phyloP scores from a whole-genome alignment of 2,888 invertebrate genomes.

The Linyphia triangularis region DNA sequence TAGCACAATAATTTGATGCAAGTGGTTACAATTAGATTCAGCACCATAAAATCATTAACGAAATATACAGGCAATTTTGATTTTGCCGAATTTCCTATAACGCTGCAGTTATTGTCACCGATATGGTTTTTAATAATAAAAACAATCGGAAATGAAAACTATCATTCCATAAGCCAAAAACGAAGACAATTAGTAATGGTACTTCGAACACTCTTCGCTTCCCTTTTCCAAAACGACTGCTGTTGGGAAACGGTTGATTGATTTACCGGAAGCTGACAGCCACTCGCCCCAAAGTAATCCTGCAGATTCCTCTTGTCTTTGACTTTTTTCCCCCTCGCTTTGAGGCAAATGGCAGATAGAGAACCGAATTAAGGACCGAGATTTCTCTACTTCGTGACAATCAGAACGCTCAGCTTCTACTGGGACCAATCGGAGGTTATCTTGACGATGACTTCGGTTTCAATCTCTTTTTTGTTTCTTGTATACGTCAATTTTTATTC shows the following conservation, averaged over 20 bases:
- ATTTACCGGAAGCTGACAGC: slow-evolving; percentile 39
- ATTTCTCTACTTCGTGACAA: slow-evolving; percentile 27
- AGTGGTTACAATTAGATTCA: too few species aligned
- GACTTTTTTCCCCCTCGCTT: not conserved
- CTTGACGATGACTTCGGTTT: too few species aligned
- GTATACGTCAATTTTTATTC: too few species aligned
- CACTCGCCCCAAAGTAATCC: slow-evolving; percentile 29
- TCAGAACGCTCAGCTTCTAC: not conserved
- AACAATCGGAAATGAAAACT: too few species aligned
- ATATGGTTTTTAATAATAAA: too few species aligned
- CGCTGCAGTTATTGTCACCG: too few species aligned
- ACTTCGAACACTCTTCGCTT: not conserved
- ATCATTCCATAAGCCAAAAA: not conserved
- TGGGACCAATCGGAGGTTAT: too few species aligned
- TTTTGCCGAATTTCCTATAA: too few species aligned
- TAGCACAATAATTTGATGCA: too few species aligned
- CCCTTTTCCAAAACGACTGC: not conserved
- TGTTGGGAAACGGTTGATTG: not conserved
- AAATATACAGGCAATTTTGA: too few species aligned
- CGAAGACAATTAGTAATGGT: not conserved
- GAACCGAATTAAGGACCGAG: slow-evolving; percentile 12
- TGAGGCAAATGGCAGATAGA: not conserved
- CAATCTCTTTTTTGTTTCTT: too few species aligned
- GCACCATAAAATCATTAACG: too few species aligned
- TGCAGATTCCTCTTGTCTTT: not conserved